These are phyloP conservation scores for Zophobas atratus DNA, from an alignment of 1,140 invertebrate genomes.

Conservation along the genomic window DNA sequence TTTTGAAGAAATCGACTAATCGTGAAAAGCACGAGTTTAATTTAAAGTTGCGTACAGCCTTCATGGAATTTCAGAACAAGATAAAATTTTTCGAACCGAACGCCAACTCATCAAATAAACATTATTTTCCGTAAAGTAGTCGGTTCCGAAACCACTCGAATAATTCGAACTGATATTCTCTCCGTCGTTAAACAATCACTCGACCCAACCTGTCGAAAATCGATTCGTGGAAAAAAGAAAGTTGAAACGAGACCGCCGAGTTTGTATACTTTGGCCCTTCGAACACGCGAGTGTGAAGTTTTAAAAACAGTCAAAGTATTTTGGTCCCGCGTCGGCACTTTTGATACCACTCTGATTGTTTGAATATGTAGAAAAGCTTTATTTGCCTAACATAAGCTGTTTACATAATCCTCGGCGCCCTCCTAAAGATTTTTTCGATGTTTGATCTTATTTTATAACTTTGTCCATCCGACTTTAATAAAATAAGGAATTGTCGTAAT, in stretches of 20 bases:
- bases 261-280: slow-evolving; percentile 53
- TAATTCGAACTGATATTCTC: not conserved
- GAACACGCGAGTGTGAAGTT: slow-evolving; percentile 52
- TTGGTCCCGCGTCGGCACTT: slow-evolving; percentile 51
- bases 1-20: too few species aligned
- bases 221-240: slow-evolving; percentile 49
- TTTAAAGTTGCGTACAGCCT: too few species aligned
- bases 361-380: slow-evolving; percentile 59
- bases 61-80: too few species aligned
- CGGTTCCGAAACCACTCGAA: too few species aligned
- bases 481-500: slow-evolving; percentile 18
- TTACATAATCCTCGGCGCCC: slow-evolving; percentile 50
- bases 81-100: too few species aligned
- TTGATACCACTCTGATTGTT: slow-evolving; percentile 55
- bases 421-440: slow-evolving; percentile 34
- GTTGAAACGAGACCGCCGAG: slow-evolving; percentile 49
- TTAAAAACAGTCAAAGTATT: slow-evolving; percentile 47
- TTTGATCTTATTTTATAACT: slow-evolving; percentile 43
- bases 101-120: too few species aligned
- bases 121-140: too few species aligned
- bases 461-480: slow-evolving; percentile 20
- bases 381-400: slow-evolving; percentile 56
- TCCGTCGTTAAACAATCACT: slow-evolving; percentile 31
- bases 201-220: slow-evolving; percentile 24
- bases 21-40: too few species aligned